These are phyloP conservation scores for Propsilocerus akamusi DNA, from an alignment of 1,140 invertebrate species.

Conservation along the genomic window DNA sequence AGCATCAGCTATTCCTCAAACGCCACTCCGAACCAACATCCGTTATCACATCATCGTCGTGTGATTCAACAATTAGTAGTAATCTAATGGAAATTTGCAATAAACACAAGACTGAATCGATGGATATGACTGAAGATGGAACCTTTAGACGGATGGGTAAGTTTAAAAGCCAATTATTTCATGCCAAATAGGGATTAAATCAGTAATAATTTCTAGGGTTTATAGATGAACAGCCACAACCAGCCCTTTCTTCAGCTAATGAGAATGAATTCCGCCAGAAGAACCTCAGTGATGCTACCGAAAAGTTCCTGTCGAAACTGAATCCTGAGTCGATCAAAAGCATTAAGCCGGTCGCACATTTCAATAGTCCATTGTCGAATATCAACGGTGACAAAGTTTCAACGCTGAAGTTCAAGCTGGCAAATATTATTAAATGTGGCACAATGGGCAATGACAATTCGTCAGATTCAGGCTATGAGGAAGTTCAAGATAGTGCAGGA, in stretches of 20 bases:
- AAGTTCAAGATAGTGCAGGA: conserved; percentile 24
- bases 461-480: conserved; percentile 45
- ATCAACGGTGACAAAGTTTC: conserved; percentile 6
- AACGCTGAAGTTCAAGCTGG: conserved; percentile 33
- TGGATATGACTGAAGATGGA: not conserved
- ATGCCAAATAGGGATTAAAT: no score
- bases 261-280: not conserved
- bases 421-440: conserved; percentile 19
- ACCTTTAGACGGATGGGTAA: no score
- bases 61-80: not conserved
- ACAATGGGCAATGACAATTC: conserved; percentile 32
- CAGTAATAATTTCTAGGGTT: no score
- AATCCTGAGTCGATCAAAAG: conserved; percentile 22
- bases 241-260: no score
- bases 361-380: conserved; percentile 8
- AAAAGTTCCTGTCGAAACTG: conserved; percentile 11
- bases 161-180: no score
- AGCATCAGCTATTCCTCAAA: conserved; percentile 22
- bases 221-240: no score
- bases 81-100: not conserved
- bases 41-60: not conserved
- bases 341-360: conserved; percentile 9
- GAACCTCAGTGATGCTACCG: not conserved
- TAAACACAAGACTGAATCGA: conserved; percentile 2
- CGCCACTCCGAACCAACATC: conserved; percentile 11